These are phyloP conservation scores for Anastrepha obliqua DNA, from an alignment of 1,140 invertebrate species.

Conservation along the genomic window DNA sequence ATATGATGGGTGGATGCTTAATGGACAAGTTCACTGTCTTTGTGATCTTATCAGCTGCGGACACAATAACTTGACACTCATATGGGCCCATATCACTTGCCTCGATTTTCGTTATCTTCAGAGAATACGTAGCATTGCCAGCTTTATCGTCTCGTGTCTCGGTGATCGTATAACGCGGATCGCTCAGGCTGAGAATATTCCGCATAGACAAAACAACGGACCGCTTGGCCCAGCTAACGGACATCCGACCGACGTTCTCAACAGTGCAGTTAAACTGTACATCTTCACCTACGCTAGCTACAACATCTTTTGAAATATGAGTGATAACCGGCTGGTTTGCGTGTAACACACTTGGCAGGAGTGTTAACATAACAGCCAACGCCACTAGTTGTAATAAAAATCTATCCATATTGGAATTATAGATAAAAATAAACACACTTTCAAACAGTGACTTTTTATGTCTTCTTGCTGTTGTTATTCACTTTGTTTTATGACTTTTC, in stretches of 20 bases:
- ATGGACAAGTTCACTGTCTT: conserved; percentile 85
- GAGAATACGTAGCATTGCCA: conserved; percentile 80
- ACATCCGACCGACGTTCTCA: conserved; percentile 83
- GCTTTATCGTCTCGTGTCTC: conserved; percentile 78
- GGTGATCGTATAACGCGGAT: conserved; percentile 82
- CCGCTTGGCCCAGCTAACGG: conserved; percentile 83
- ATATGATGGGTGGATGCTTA: conserved; percentile 85
- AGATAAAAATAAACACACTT: neutral
- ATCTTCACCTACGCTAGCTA: conserved; percentile 86
- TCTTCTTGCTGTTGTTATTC: neutral
- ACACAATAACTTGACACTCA: conserved; percentile 85
- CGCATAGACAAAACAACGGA: conserved; percentile 78
- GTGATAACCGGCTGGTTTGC: conserved; percentile 81
- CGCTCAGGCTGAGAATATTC: conserved; percentile 82
- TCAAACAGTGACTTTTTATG: neutral
- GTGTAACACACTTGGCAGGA: conserved; percentile 39
- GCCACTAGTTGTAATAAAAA: neutral
- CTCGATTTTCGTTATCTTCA: conserved; percentile 85
- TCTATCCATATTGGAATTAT: neutral
- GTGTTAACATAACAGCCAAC: neutral
- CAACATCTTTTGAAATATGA: conserved; percentile 85
- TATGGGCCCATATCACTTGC: conserved; percentile 87
- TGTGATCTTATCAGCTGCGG: conserved; percentile 80
- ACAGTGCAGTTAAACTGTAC: conserved; percentile 87
- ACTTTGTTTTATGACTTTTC: neutral